Evolutionary conservation across 2,113 vertebrate species (phyloP), one percentile per base, ranked within the genome.

Genomic region (Tor tambroides): DNA sequence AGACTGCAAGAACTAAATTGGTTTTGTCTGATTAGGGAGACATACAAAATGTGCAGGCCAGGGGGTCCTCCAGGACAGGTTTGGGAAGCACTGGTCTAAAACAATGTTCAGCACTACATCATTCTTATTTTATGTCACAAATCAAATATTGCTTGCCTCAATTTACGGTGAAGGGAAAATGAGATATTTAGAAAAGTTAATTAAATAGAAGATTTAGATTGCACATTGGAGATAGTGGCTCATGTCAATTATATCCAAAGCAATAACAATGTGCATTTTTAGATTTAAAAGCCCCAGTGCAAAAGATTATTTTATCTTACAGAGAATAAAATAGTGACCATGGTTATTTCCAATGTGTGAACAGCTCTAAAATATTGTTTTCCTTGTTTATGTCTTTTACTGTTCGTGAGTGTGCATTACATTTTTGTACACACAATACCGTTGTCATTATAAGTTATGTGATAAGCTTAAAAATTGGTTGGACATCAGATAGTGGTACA

Each of bases 111-210:
- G 38, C 21, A 17, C 56, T 85, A 63, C 21, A 59, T 59, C 0
- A 61, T 61, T 82, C 41, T 38, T 19, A 41, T 59, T 82, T 41
- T 26, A 17, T 79, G 59, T 69, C 56, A 43, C 61, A 32, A 43
- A 69, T 71, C 65, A 74, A 59, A 76, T 30, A 69, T 46, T 46
- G 54, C 28, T 92, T 89, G 93, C 93, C 93, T 94, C 94, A 90
- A 91, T 89, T 65, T 87, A 81, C 63, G 21, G 79, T 69, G 28
- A 72, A 49, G 41, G 75, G 59, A 54, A 71, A 56, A 54, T 86
- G 2, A 23, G 2, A 59, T 59, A 65, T 59, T 19, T 61, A 41
- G 4, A 54, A 54, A 54, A 19, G 19, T 56, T 35, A 72, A 23
- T 41, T 74, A 32, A 74, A 12, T 56, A 7, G 6, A 54, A 5